Conservation (phyloP, 2,888 invertebrate genomes). For the Megamerina dolium region DNA sequence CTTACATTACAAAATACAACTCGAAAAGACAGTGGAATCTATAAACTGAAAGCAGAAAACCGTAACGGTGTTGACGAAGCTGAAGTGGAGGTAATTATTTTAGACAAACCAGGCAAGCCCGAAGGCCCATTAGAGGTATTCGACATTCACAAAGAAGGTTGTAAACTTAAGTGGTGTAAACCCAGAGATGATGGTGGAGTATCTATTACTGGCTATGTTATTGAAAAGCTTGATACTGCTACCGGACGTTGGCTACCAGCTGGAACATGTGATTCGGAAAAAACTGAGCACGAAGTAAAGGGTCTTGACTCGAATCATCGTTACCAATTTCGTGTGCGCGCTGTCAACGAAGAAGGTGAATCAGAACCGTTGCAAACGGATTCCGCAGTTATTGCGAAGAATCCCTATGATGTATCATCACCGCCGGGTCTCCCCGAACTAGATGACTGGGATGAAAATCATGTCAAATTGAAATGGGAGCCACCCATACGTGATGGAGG, state of each 20-base stretch:
- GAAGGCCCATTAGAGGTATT: constrained; percentile 88
- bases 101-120: constrained; percentile 55
- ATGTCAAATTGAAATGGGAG: constrained; percentile 86
- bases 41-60: constrained; percentile 88
- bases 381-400: constrained; percentile 85
- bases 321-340: constrained; percentile 96
- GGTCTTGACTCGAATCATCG: constrained; percentile 92
- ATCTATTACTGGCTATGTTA: constrained; percentile 81
- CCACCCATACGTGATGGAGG: constrained; percentile 85
- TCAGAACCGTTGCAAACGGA: constrained; percentile 92
- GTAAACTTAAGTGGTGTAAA: constrained; percentile 88
- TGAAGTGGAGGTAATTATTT: constrained; percentile 82
- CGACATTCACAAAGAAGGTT: constrained; percentile 89
- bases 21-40: constrained; percentile 82
- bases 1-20: constrained; percentile 72
- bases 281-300: constrained; percentile 70
- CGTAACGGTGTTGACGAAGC: constrained; percentile 91
- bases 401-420: constrained; percentile 88
- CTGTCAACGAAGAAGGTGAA: constrained; percentile 94
- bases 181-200: constrained; percentile 95
- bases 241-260: constrained; percentile 87
- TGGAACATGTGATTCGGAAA: constrained; percentile 74
- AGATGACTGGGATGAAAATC: constrained; percentile 85
- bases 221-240: constrained; percentile 90
- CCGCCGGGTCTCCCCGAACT: constrained; percentile 88